Evolutionary conservation across 2,113 vertebrate species (phyloP).

Genomic region (Melospiza melodia): DNA sequence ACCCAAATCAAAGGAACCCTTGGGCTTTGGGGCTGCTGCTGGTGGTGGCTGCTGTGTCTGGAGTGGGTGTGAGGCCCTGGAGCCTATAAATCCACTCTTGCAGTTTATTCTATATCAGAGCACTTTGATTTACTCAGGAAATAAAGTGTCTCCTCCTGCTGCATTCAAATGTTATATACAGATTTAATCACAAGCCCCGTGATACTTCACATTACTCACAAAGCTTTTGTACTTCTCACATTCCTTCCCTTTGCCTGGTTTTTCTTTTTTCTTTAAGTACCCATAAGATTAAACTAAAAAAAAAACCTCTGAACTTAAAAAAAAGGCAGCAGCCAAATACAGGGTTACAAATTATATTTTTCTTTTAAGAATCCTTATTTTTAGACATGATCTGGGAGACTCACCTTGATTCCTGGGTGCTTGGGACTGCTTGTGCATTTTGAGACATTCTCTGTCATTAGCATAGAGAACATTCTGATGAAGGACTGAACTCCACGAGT

Average conservation of each 20-base stretch:
- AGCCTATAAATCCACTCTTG: not conserved
- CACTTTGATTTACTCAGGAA: slow-evolving; percentile 42
- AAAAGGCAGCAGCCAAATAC: not conserved
- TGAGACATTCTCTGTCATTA: not conserved
- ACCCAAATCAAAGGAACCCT: not conserved
- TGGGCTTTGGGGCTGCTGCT: not conserved
- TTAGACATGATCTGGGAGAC: not conserved
- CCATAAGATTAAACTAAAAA: not conserved
- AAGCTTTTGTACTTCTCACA: not conserved
- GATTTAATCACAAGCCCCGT: slow-evolving; percentile 49
- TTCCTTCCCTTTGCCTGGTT: not conserved
- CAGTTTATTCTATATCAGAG: not conserved
- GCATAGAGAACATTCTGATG: not conserved
- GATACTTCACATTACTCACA: not conserved
- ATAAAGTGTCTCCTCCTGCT: slow-evolving; percentile 38
- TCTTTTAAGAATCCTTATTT: not conserved
- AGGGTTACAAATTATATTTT: not conserved
- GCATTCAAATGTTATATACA: slow-evolving; percentile 49
- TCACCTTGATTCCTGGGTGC: not conserved
- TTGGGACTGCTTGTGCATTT: not conserved
- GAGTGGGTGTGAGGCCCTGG: not conserved
- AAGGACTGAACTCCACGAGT: not conserved
- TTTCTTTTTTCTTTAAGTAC: not conserved
- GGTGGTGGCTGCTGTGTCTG: not conserved
- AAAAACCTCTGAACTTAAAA: too few species aligned